Base-by-base conservation (phyloP, 2,888 invertebrate species). In the Pogonocherus hispidulus region DNA sequence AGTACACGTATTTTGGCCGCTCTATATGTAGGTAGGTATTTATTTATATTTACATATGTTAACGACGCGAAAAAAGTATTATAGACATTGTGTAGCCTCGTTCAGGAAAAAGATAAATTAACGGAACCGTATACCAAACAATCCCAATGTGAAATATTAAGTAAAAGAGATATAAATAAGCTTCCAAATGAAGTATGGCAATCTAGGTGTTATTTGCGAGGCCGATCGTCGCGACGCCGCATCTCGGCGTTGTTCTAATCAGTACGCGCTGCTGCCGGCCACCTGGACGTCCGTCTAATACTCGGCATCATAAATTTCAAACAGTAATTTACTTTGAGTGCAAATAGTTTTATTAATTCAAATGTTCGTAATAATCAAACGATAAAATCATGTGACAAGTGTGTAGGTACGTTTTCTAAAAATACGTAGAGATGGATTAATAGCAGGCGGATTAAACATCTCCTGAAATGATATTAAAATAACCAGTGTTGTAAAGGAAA, bases 191-290 rank as follows among this genome's bases (percentile, higher is more conserved):
- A 60, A 60, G 60, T 49, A 49, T 49, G 22, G 73, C 71, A 66
- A 66, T 70, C 62, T 72, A 76, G 77, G 73, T 74, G 78, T 75
- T 71, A 75, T 76, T 74, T 69, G 78, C 76, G 77, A 74, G 76
- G 76, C 72, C 76, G 74, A 74, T 67, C 80, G 80, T 77, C 80
- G 79, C 79, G 80, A 79, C 79, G 79, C 74, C 70, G 69, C 75
- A 74, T 47, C 69, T 73, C 70, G 70, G 71, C 75, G 76, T 73
- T 70, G 73, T 76, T 73, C 75, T 77, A 79, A 80, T 81, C 80
- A 79, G 80, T 81, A 70, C 66, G 71, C 73, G 76, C 73, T 32
- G 63, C 62, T 73, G 78, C 76, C 76, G 79, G 79, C 78, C 78
- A 80, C 76, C 77, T 77, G 77, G 74, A 75, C 73, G 75, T 71